phyloP scores from a whole-genome alignment of 2,888 invertebrate species.

The Loripinus fragilis region DNA sequence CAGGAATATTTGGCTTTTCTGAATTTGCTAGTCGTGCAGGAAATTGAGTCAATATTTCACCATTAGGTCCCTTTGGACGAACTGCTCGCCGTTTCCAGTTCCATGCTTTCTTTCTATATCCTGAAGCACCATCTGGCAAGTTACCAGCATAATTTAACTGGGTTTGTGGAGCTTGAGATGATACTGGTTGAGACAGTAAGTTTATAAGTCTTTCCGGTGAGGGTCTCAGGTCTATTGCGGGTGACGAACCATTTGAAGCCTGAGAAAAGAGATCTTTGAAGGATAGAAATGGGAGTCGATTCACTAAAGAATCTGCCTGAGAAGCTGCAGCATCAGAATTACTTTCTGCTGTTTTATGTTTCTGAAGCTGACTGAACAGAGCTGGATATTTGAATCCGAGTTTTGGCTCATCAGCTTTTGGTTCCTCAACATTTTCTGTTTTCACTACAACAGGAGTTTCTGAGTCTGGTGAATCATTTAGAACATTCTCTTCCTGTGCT shows the following conservation, averaged over 20 bases:
- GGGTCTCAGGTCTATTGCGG: conserved; percentile 13
- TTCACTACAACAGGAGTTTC: not conserved
- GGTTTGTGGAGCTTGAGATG: not conserved
- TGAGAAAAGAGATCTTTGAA: conserved; percentile 57
- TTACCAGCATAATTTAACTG: not conserved
- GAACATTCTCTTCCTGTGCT: not conserved
- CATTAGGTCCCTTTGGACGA: conserved; percentile 43
- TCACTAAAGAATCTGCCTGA: conserved; percentile 45
- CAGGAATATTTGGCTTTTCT: not conserved
- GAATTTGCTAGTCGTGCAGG: not conserved
- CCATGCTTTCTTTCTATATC: conserved; percentile 28
- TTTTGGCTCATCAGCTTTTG: conserved; percentile 23
- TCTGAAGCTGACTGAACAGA: conserved; percentile 55
- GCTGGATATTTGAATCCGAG: conserved; percentile 54
- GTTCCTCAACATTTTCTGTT: not conserved
- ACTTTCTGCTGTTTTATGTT: conserved; percentile 16
- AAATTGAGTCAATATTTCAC: conserved; percentile 22
- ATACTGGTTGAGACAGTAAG: not conserved
- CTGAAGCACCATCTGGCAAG: too few relatives aligned
- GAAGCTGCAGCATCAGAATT: conserved; percentile 14
- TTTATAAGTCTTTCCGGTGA: conserved; percentile 16
- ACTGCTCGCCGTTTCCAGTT: conserved; percentile 57
- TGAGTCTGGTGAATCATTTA: not conserved
- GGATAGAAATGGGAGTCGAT: conserved; percentile 55
- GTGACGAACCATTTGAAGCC: conserved; percentile 20